These are phyloP conservation scores for Anthopleura sola DNA, from an alignment of 64 coral and sea anemone species.

Conservation along the genomic window DNA sequence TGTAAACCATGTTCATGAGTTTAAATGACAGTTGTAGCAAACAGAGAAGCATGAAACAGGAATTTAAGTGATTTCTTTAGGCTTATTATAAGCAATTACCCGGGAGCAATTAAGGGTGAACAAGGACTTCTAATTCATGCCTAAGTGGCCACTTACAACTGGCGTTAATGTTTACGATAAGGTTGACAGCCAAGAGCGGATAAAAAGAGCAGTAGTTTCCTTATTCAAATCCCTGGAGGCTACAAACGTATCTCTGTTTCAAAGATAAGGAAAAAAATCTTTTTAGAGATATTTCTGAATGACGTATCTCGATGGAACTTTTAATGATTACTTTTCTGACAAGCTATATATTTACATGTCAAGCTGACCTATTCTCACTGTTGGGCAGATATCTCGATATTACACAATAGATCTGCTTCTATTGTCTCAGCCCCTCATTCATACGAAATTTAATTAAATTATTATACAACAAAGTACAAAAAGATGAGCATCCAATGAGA, in stretches of 20 bases:
- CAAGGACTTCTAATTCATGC: not conserved
- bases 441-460: constrained; percentile 9
- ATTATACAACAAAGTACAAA: not conserved
- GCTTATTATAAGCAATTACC: not conserved
- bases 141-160: constrained; percentile 11
- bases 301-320: not conserved
- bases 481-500: not conserved
- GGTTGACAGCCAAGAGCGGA: not conserved
- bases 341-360: constrained; percentile 1
- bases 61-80: not conserved
- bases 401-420: not conserved
- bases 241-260: constrained; percentile 4
- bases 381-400: constrained; percentile 5
- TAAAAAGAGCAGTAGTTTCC: not conserved
- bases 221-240: constrained; percentile 16
- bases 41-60: not conserved
- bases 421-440: not conserved
- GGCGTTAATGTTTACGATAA: constrained; percentile 25
- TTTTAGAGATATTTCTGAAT: not conserved
- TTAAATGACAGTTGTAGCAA: not conserved
- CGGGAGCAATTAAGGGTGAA: not conserved
- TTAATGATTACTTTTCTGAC: constrained; percentile 2
- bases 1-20: not conserved
- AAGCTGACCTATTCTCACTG: too few relatives aligned
- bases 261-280: constrained; percentile 12